Evolutionary conservation across 92 coral and sea anemone species (phyloP).

Genomic region (Bergia puertoricense): DNA sequence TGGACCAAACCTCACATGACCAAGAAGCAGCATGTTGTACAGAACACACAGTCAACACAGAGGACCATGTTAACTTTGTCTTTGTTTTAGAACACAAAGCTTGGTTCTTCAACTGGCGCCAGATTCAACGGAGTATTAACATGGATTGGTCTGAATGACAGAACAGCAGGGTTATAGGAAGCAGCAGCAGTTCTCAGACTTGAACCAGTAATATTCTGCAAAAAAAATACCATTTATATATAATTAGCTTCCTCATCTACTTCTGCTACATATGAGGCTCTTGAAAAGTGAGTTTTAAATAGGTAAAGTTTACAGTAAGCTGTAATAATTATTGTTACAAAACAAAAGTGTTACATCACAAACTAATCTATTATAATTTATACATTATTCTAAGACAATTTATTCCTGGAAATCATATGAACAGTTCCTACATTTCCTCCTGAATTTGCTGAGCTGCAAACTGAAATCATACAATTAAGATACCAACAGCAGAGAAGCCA

Average conservation of each 20-base stretch:
- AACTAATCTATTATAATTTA: too few relatives aligned
- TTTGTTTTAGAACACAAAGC: constrained; percentile 58
- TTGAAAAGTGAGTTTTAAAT: too few relatives aligned
- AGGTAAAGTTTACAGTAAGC: too few relatives aligned
- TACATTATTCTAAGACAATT: too few relatives aligned
- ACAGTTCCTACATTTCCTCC: too few relatives aligned
- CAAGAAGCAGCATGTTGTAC: not conserved
- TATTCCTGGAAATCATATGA: too few relatives aligned
- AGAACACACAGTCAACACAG: not conserved
- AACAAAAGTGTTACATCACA: too few relatives aligned
- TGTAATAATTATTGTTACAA: too few relatives aligned
- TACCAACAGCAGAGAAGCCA: too few relatives aligned
- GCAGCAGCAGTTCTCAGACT: constrained; percentile 57
- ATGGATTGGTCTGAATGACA: constrained; percentile 89
- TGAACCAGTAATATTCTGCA: constrained; percentile 71
- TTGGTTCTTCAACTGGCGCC: constrained; percentile 99
- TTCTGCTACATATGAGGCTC: not conserved
- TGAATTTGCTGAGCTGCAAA: too few relatives aligned
- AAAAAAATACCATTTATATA: not conserved
- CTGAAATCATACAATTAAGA: too few relatives aligned
- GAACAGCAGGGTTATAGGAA: constrained; percentile 72
- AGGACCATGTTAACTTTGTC: not conserved
- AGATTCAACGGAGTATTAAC: constrained; percentile 75
- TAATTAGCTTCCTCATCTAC: not conserved
- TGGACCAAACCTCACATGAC: not conserved